Percentiles rank a stretch among this genome's conserved stretches.
Evolutionary conservation across 2,113 vertebrate species (phyloP).

Genomic region (Montifringilla adamsi): DNA sequence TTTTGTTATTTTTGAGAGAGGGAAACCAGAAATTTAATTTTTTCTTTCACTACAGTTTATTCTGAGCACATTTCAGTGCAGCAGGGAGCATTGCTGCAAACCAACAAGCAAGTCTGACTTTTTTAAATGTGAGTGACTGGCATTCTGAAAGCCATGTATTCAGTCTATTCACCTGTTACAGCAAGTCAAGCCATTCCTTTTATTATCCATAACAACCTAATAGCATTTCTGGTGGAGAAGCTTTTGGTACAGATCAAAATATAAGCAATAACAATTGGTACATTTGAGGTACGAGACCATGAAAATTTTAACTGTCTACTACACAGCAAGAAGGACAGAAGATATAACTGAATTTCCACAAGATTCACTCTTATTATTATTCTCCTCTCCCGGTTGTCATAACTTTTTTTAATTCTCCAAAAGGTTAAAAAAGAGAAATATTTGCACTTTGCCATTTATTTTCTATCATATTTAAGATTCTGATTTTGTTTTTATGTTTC

Average conservation of each 20-base stretch:
- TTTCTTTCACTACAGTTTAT: background rate
- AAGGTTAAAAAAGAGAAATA: background rate
- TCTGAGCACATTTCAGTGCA: conserved; percentile 59
- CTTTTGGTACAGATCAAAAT: background rate
- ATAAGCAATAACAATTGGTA: background rate
- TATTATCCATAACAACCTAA: background rate
- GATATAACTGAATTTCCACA: background rate
- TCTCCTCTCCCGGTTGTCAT: background rate
- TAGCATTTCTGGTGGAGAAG: background rate
- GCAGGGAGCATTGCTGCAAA: background rate
- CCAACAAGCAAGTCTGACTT: background rate
- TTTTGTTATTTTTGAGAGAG: background rate
- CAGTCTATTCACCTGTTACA: background rate
- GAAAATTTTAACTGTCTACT: background rate
- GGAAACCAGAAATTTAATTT: background rate
- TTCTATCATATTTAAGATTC: background rate
- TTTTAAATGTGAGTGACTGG: conserved; percentile 3
- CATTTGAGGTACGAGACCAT: background rate
- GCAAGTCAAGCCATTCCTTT: background rate
- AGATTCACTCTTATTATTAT: background rate
- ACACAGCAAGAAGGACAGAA: background rate
- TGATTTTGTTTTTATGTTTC: background rate
- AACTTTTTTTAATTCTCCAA: background rate
- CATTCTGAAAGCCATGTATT: background rate
- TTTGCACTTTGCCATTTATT: background rate